Evolutionary conservation across 2,888 invertebrate species (phyloP), one percentile per base, ranked within the genome.

Genomic region (Pristionchus mayeri): DNA sequence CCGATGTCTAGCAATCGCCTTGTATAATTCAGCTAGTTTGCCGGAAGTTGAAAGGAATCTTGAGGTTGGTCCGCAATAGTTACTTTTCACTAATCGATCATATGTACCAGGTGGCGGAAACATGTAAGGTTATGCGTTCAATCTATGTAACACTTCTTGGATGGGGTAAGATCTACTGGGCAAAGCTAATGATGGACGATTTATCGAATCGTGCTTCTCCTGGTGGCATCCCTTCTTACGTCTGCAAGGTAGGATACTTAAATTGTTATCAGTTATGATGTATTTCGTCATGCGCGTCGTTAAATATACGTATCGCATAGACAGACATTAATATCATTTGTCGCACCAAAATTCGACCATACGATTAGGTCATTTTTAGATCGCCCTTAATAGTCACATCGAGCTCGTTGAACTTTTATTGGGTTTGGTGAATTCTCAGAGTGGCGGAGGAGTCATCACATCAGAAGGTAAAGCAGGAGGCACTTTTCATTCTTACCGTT

Each of bases 1-100:
- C 16, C 76, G 76, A 21, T 76, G 76, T 24, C 50, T 48, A n/a
- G 76, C 76, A 13, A 44, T 76, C 48, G 27, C n/a, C 48, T 76
- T 6, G 76, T 0, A 44, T 6, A 24, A 44, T 24, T 30, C 50
- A 3, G 6, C 76, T 44, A 13, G 24, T 7, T 11, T 48, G 13
- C 2, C 40, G 11, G 50, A 24, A 18, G 4, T 48, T 24, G 48
- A 18, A 34, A 48, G 48, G 24, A 48, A 48, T 9, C 76, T 76
- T n/a, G 37, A 48, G 76, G 76, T 76, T 24, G 13, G 21, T 6
- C 11, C 21, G 6, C 57, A 6, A n/a, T n/a, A n/a, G n/a, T n/a
- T 57, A 7, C 57, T 57, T 57, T 18, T 6, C 57, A 57, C 44
- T 44, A 44, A 44, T 44, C n/a, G n/a, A n/a, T n/a, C 11, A 37